Conservation (phyloP, 1,140 invertebrate genomes). For the Drosophila orena region DNA sequence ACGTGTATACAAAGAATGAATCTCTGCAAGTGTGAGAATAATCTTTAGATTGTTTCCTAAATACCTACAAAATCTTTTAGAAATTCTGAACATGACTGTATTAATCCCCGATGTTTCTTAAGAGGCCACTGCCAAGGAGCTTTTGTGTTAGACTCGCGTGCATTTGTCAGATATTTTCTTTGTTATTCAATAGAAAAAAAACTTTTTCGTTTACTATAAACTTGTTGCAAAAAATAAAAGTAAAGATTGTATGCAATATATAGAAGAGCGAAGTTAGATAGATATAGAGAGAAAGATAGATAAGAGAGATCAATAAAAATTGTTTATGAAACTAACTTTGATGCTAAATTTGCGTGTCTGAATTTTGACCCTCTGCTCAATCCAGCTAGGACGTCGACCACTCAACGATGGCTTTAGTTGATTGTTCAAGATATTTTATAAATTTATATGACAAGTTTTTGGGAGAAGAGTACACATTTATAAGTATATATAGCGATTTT, state of each 20-base stretch:
- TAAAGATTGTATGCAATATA: conserved; percentile 75
- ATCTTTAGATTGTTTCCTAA: no score
- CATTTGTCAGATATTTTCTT: conserved; percentile 29
- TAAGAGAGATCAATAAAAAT: conserved; percentile 76
- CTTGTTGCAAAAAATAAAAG: conserved; percentile 43
- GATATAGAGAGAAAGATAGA: conserved; percentile 66
- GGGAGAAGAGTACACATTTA: conserved; percentile 61
- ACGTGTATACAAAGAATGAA: no score
- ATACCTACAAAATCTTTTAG: not conserved
- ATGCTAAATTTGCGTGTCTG: conserved; percentile 85
- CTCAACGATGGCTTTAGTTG: conserved; percentile 84
- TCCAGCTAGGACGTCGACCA: conserved; percentile 85
- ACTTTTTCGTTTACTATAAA: conserved; percentile 44
- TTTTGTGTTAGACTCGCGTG: conserved; percentile 26
- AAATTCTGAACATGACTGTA: not conserved
- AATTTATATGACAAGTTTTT: conserved; percentile 46
- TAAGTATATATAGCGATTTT: conserved; percentile 42
- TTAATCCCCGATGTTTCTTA: no score
- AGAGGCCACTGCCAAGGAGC: conserved; percentile 16
- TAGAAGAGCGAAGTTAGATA: conserved; percentile 62
- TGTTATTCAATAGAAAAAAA: conserved; percentile 23
- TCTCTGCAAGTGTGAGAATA: no score
- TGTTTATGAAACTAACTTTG: conserved; percentile 85
- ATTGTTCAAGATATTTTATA: conserved; percentile 66
- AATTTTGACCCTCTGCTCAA: conserved; percentile 85